A percentile compares a stretch with the other conserved stretches of the same genome.
Evolutionary conservation across 2,888 invertebrate species (phyloP).

Genomic region (Cotesia congregata): DNA sequence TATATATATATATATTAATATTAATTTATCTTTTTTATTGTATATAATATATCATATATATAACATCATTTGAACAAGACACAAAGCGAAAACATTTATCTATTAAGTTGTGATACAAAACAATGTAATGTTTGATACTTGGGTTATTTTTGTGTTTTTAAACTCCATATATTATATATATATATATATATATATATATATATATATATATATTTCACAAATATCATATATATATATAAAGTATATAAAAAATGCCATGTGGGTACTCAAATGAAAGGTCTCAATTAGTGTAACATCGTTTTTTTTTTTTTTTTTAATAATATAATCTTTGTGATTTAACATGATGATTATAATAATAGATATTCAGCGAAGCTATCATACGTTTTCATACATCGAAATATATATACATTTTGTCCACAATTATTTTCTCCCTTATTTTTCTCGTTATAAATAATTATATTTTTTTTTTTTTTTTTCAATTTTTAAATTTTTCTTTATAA

Average conservation of each 20-base stretch:
- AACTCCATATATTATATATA: constrained; percentile 2
- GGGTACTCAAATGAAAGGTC: no score
- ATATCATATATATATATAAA: no score
- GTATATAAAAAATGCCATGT: no score
- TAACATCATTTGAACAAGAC: neutral
- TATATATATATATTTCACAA: no score
- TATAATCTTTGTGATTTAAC: constrained; percentile 12
- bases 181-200: neutral
- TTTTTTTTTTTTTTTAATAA: neutral
- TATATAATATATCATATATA: constrained; percentile 7
- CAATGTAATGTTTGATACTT: constrained; percentile 11
- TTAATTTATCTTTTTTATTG: constrained; percentile 2
- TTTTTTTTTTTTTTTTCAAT: neutral
- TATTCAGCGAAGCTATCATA: constrained; percentile 41
- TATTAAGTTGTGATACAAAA: neutral
- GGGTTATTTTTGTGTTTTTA: neutral
- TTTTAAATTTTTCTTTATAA: neutral
- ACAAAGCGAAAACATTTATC: constrained; percentile 8
- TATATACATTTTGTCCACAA: constrained; percentile 4
- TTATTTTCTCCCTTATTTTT: neutral
- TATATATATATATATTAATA: constrained; percentile 20
- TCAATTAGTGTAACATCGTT: no score
- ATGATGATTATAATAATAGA: constrained; percentile 23
- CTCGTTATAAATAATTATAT: neutral
- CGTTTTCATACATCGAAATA: neutral